Base-by-base conservation (phyloP, 1,140 invertebrate species). In the Uloborus diversus region DNA sequence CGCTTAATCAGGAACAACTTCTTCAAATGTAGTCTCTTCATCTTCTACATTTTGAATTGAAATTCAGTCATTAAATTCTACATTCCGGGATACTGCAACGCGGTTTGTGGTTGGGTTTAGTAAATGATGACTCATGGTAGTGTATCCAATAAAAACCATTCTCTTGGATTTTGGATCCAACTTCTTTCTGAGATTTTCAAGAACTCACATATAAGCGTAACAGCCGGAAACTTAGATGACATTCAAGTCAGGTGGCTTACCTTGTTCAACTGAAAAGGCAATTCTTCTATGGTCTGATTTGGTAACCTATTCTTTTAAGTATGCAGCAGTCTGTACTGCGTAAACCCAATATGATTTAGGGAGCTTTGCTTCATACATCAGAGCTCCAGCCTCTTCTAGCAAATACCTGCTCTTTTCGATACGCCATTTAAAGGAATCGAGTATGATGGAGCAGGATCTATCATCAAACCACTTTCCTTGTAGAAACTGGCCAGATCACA, bases 151-250 rank as follows among this genome's bases (percentile, higher is more conserved):
- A n/a, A n/a, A n/a, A n/a, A n/a, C n/a, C n/a, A n/a, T n/a, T n/a
- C n/a, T n/a, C n/a, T 47, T 61, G 3, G 32, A 73, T 47, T 73
- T 73, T 4, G 2, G 23, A 59, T 73, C 56, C 37, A 62, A 62
- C 30, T 73, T 61, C 11, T 62, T 73, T 42, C 70, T 61, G 25
- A 23, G 27, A 11, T 14, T 33, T 17, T 61, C 25, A 13, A 42
- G 71, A 27, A 76, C 70, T 49, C 83, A 81, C 1, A 70, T 82
- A 56, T 83, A 86, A 28, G 85, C 85, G 64, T 79, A 59, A 81
- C 82, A 85, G 14, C 85, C 85, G 62, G 87, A 86, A 14, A 85
- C 71, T 80, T 83, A 64, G 1, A 86, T 37, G 80, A 87, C 75
- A 28, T 28, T 71, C 3, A 87, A 37, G 28, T 73, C 81, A 9